phyloP scores from a whole-genome alignment of 2,113 vertebrate species.

The Hepsetus odoe region DNA sequence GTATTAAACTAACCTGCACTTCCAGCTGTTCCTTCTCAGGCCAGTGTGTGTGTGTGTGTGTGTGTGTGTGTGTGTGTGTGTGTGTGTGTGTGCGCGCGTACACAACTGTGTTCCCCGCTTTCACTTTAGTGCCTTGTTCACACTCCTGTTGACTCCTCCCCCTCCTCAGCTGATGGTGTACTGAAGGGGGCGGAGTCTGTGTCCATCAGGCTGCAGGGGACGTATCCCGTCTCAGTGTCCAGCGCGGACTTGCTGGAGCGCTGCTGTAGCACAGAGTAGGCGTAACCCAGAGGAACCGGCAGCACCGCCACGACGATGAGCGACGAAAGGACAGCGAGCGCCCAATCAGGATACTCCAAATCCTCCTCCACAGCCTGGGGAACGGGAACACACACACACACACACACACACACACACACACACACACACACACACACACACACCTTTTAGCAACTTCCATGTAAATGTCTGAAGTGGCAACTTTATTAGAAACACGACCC shows the following conservation, averaged over 20 bases:
- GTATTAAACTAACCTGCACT: no score
- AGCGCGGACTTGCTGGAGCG: slow-evolving; percentile 8
- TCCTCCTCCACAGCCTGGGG: slow-evolving; percentile 73
- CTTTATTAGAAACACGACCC: no score
- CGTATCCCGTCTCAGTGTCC: slow-evolving; percentile 25
- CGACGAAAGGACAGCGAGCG: slow-evolving; percentile 72
- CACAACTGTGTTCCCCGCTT: no score
- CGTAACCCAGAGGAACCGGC: slow-evolving; percentile 72
- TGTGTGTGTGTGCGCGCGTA: neutral
- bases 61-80: neutral
- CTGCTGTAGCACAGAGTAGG: slow-evolving; percentile 58
- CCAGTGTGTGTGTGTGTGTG: neutral
- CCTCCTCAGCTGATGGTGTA: neutral
- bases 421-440: no score
- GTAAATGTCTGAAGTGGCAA: no score
- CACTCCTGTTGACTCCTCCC: slow-evolving; percentile 46
- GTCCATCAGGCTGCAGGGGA: slow-evolving; percentile 52
- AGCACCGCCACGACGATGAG: slow-evolving; percentile 73
- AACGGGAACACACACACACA: no score
- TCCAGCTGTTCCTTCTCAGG: no score
- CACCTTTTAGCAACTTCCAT: no score
- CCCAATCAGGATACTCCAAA: slow-evolving; percentile 78
- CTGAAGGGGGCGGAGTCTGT: slow-evolving; percentile 55
- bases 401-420: no score
- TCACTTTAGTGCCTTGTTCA: slow-evolving; percentile 15